Conservation (phyloP, 2,888 invertebrate genomes). For the Sicus ferrugineus region DNA sequence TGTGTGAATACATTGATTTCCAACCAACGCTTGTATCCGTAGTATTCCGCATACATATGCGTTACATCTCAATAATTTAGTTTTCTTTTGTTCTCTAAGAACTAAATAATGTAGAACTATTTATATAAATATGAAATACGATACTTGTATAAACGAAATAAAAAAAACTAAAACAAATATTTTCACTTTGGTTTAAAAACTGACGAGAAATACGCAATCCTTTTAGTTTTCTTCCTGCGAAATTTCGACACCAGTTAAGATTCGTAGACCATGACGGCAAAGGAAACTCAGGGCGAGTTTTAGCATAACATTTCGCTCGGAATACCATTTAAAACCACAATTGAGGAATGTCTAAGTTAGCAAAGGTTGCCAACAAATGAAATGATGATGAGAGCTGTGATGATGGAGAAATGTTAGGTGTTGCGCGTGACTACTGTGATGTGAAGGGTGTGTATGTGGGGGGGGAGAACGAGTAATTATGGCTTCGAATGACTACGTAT, state of each 20-base stretch:
- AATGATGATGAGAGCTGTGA: background rate
- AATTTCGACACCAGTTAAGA: background rate
- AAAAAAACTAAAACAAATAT: background rate
- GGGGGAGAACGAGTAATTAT: background rate
- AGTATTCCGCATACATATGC: background rate
- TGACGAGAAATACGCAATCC: background rate
- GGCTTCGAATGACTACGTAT: background rate
- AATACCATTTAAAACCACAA: background rate
- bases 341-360: background rate
- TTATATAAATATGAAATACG: constrained; percentile 1
- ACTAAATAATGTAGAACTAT: constrained; percentile 14
- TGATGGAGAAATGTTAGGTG: background rate
- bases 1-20: background rate
- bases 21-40: no score
- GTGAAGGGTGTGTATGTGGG: background rate
- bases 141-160: background rate
- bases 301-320: no score
- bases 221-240: background rate
- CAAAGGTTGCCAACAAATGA: background rate
- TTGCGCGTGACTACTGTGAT: background rate
- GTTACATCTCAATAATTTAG: constrained; percentile 14
- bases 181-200: constrained; percentile 29
- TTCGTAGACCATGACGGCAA: no score
- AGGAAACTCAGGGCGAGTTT: no score
- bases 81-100: background rate